Conservation (phyloP, 2,113 vertebrate species). For the Thamnophis sirtalis region DNA sequence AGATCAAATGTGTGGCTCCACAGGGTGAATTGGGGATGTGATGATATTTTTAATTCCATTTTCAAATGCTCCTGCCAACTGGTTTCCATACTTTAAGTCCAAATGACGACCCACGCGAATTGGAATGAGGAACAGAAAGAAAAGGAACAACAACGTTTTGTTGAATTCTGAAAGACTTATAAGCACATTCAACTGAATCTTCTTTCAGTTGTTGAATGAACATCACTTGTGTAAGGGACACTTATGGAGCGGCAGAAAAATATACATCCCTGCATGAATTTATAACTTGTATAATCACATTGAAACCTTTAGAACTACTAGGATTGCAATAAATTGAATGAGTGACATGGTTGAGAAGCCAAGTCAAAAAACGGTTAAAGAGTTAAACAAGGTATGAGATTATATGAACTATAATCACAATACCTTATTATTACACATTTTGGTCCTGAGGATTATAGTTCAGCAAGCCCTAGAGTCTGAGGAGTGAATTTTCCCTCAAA, state of each 20-base stretch:
- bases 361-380: background rate
- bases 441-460: background rate
- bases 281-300: background rate
- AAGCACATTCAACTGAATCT: background rate
- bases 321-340: background rate
- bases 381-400: background rate
- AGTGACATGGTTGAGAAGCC: background rate
- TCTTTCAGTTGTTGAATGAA: background rate
- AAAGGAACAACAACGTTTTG: background rate
- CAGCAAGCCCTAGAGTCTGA: background rate
- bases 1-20: background rate
- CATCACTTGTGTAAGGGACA: background rate
- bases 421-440: background rate
- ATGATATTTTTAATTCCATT: background rate
- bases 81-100: background rate
- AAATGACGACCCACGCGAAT: background rate
- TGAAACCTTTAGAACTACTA: background rate
- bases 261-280: background rate
- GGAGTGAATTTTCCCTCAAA: background rate
- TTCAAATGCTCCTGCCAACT: background rate
- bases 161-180: background rate
- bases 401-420: background rate
- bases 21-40: background rate
- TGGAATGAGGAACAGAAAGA: background rate
- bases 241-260: background rate